Evolutionary conservation across 2,888 invertebrate genomes (phyloP).

Genomic region (Nebria brevicollis): DNA sequence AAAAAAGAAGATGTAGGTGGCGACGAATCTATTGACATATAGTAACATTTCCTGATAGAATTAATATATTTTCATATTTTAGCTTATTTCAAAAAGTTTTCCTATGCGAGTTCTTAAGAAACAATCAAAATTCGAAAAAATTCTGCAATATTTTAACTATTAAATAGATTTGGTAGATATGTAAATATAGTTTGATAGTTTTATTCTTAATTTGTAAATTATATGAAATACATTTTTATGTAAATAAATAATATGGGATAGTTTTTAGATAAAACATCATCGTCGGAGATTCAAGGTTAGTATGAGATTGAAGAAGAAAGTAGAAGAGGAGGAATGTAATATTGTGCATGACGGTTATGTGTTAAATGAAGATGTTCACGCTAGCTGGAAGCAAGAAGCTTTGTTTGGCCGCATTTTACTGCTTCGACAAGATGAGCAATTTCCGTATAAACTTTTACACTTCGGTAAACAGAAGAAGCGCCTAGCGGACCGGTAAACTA

Average conservation of each 20-base stretch:
- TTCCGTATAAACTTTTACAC: constrained; percentile 22
- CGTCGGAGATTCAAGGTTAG: neutral
- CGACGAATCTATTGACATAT: neutral
- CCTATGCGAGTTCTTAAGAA: no score
- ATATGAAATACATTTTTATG: no score
- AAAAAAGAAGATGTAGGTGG: constrained; percentile 3
- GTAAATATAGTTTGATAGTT: no score
- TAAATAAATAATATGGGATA: no score
- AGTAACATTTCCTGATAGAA: constrained; percentile 2
- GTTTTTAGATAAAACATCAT: neutral
- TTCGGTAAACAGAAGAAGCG: constrained; percentile 18
- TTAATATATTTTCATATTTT: neutral
- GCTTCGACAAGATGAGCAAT: constrained; percentile 21
- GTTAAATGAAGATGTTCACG: constrained; percentile 15
- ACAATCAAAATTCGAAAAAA: no score
- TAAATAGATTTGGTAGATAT: no score
- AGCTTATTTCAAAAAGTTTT: no score
- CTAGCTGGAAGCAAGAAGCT: constrained; percentile 10
- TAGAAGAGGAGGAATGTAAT: neutral
- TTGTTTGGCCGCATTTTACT: constrained; percentile 20
- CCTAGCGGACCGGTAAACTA: constrained; percentile 20
- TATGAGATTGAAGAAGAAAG: neutral
- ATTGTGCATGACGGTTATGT: constrained; percentile 2
- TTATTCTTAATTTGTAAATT: no score
- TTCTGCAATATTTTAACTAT: no score